Conservation (phyloP, 1,140 invertebrate genomes). For the Agrypnia vestita region DNA sequence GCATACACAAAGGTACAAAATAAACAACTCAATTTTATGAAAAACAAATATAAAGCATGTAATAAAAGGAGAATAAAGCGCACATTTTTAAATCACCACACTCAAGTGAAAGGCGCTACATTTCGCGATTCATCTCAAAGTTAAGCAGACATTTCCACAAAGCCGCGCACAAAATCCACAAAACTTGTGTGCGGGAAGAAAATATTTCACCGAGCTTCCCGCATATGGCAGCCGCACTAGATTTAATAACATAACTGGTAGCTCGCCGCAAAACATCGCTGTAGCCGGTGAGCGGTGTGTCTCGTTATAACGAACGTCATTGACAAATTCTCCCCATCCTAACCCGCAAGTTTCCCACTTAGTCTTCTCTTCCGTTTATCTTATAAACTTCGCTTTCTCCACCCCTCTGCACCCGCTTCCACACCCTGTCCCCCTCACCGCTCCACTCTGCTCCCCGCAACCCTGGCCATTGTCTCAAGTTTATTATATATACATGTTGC, state of each 20-base stretch:
- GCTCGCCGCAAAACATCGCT: not conserved
- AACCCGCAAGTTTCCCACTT: slow-evolving; percentile 44
- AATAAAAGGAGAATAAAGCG: not conserved
- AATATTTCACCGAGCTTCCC: slow-evolving; percentile 18
- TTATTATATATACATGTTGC: slow-evolving; percentile 10
- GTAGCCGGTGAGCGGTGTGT: slow-evolving; percentile 26
- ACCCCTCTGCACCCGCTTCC: not conserved
- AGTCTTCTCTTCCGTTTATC: slow-evolving; percentile 47
- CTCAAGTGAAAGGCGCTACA: slow-evolving; percentile 1
- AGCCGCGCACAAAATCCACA: slow-evolving; percentile 30
- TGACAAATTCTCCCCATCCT: slow-evolving; percentile 43
- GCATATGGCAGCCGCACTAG: slow-evolving; percentile 21
- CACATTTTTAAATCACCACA: not conserved
- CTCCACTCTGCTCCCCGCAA: not conserved
- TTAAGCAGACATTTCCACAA: slow-evolving; percentile 19
- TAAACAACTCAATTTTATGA: too few species aligned
- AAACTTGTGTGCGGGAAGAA: slow-evolving; percentile 4
- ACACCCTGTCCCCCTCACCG: too few species aligned
- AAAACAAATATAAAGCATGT: too few species aligned
- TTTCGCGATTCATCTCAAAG: slow-evolving; percentile 21
- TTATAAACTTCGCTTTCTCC: slow-evolving; percentile 47
- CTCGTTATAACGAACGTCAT: slow-evolving; percentile 42
- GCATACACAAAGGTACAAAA: too few species aligned
- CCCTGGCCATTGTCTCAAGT: slow-evolving; percentile 17
- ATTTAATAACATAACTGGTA: slow-evolving; percentile 25